Evolutionary conservation across 2,888 invertebrate species (phyloP).

Genomic region (Miltochrista miniata): DNA sequence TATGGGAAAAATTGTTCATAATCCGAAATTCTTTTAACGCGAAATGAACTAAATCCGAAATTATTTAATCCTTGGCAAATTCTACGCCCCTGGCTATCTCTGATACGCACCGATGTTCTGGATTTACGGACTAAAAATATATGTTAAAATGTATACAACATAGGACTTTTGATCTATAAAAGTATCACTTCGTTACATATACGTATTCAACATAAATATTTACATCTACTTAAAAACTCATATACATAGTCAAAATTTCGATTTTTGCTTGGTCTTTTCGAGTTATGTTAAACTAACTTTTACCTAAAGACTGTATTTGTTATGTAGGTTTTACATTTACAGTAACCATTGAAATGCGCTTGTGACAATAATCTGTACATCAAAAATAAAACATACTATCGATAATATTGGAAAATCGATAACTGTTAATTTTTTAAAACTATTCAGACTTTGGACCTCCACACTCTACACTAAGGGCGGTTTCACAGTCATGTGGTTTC

Average conservation of each 20-base stretch:
- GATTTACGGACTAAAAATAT: neutral
- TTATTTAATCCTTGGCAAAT: too few relatives aligned
- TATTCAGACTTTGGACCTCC: neutral
- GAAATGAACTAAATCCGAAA: too few relatives aligned
- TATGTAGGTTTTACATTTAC: constrained; percentile 31
- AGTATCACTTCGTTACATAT: constrained; percentile 1
- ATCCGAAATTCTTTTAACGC: too few relatives aligned
- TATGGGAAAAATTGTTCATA: too few relatives aligned
- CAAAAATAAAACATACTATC: neutral
- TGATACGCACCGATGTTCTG: too few relatives aligned
- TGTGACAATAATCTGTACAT: constrained; percentile 12
- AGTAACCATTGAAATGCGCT: constrained; percentile 5
- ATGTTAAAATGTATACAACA: constrained; percentile 3
- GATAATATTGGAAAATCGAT: too few relatives aligned
- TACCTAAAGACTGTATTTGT: constrained; percentile 46
- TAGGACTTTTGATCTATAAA: neutral
- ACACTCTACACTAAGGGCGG: neutral
- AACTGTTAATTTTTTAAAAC: too few relatives aligned
- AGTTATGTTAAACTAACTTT: constrained; percentile 20
- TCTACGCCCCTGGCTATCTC: too few relatives aligned
- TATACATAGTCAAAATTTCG: constrained; percentile 1
- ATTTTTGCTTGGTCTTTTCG: constrained; percentile 6
- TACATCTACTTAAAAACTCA: neutral
- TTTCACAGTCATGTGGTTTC: too few relatives aligned
- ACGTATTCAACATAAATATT: neutral